These are phyloP conservation scores for Emydura subglobosa DNA, from an alignment of 2,113 vertebrate species.

Conservation along the genomic window DNA sequence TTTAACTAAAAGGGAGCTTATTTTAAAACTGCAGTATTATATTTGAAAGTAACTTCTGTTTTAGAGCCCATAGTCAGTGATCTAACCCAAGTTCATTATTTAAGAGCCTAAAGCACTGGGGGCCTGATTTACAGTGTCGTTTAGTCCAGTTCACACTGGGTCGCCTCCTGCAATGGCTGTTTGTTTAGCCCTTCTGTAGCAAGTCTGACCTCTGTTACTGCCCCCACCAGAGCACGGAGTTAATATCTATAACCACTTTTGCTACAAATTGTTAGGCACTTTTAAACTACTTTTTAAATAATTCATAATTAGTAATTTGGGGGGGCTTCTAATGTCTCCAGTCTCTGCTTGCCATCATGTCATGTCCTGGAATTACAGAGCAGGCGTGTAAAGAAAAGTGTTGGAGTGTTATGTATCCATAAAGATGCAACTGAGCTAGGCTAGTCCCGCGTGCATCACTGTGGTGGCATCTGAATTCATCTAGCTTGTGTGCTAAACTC, in stretches of 20 bases:
- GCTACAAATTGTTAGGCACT: neutral
- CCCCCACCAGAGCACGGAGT: neutral
- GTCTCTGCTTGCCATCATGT: neutral
- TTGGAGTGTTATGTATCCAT: neutral
- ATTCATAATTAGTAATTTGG: neutral
- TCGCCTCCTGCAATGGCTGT: neutral
- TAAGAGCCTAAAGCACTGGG: neutral
- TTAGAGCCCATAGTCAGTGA: neutral
- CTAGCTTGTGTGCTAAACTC: conserved; percentile 28
- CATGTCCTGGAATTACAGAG: neutral
- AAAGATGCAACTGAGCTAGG: neutral
- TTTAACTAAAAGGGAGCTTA: neutral
- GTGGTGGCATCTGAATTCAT: conserved; percentile 45
- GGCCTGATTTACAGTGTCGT: neutral
- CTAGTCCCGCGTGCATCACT: neutral
- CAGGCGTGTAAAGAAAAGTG: neutral
- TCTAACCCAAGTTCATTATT: neutral
- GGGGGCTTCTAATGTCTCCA: neutral
- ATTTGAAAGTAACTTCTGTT: neutral
- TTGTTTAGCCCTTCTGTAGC: neutral
- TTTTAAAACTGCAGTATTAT: neutral
- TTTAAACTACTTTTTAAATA: neutral
- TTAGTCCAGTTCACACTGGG: neutral
- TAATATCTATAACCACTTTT: neutral
- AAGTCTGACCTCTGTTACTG: neutral